phyloP scores from a whole-genome alignment of 2,888 invertebrate genomes.

The Encarsia formosa region DNA sequence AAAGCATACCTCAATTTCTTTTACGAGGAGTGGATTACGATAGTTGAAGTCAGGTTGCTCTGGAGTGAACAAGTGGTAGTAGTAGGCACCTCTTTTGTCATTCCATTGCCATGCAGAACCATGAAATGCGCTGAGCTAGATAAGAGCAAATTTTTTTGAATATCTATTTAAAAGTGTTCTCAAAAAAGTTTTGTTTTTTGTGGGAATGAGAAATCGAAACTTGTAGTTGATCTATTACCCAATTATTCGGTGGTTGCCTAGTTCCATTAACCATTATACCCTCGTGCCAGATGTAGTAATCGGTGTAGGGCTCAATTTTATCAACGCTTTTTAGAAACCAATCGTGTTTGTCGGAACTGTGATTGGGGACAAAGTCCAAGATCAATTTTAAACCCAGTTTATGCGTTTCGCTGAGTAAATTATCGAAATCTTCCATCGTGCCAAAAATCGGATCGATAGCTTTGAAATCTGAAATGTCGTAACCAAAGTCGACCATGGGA shows the following conservation, averaged over 20 bases:
- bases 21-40: constrained; percentile 63
- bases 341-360: constrained; percentile 68
- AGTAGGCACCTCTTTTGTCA: constrained; percentile 64
- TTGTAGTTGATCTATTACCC: constrained; percentile 65
- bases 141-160: no score
- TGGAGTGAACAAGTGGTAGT: constrained; percentile 71
- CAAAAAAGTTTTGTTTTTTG: no score
- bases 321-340: constrained; percentile 72
- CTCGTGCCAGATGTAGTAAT: constrained; percentile 77
- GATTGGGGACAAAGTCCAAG: constrained; percentile 68
- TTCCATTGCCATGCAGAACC: constrained; percentile 72
- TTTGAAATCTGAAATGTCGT: constrained; percentile 69
- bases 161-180: no score
- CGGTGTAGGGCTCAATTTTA: constrained; percentile 60
- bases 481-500: constrained; percentile 75
- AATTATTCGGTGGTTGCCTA: constrained; percentile 67
- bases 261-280: constrained; percentile 53
- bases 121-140: constrained; percentile 63
- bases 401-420: constrained; percentile 56
- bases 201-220: no score
- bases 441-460: constrained; percentile 68
- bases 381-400: constrained; percentile 54
- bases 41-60: constrained; percentile 80
- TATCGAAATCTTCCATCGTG: constrained; percentile 66
- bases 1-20: constrained; percentile 60